Percentiles rank a stretch among this genome's conserved stretches.
These are phyloP conservation scores for Avahi laniger DNA, from an alignment of 2,797 vertebrate species.

Conservation along the genomic window DNA sequence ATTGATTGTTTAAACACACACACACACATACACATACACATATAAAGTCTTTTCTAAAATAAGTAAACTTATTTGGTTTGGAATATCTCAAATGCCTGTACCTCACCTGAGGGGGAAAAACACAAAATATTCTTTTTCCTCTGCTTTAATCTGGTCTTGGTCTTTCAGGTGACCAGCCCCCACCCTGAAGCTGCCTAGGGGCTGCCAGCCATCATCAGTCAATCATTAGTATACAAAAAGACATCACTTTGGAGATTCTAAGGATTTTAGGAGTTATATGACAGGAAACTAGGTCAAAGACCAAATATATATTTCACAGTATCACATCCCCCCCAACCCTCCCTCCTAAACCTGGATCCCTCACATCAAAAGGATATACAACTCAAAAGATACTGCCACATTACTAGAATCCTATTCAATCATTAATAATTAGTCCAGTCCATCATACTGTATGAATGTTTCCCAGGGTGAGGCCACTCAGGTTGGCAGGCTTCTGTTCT, in stretches of 20 bases:
- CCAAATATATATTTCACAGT: neutral
- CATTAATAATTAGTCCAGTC: neutral
- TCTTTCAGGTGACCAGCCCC: neutral
- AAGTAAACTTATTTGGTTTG: slow-evolving; percentile 13
- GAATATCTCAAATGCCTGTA: neutral
- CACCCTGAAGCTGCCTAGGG: neutral
- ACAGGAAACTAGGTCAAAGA: neutral
- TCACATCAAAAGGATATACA: neutral
- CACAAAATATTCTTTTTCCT: neutral
- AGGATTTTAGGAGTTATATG: neutral
- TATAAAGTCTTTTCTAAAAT: neutral
- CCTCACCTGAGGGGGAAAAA: neutral
- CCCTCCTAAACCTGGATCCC: neutral
- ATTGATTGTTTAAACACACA: neutral
- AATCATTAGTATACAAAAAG: neutral
- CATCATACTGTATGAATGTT: neutral
- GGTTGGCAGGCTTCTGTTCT: neutral
- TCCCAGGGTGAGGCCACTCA: neutral
- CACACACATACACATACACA: no score
- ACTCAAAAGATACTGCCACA: neutral
- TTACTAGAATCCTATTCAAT: neutral
- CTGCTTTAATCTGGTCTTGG: neutral
- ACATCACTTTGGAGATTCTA: neutral
- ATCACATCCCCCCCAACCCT: neutral
- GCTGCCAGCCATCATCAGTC: neutral